A percentile compares a stretch with the other conserved stretches of the same genome.
Evolutionary conservation across 2,797 vertebrate species (phyloP).

Genomic region (Syndactyla subalaris): DNA sequence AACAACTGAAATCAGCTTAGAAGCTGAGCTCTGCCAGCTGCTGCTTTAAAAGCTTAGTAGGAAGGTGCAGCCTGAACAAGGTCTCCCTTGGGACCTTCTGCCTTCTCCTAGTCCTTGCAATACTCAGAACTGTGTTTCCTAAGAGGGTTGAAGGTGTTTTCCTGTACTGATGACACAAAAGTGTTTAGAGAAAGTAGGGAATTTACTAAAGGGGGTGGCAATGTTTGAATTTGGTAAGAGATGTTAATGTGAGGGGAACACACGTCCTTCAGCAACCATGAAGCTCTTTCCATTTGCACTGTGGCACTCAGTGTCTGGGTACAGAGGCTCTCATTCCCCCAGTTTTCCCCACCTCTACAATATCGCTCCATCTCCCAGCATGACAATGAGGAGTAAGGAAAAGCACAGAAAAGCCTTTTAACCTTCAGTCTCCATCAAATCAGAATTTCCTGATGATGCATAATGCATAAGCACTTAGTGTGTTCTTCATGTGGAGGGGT

Average conservation of each 20-base stretch:
- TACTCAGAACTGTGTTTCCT: neutral
- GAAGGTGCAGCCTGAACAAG: neutral
- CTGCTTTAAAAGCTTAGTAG: neutral
- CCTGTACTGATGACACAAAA: neutral
- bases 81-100: neutral
- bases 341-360: neutral
- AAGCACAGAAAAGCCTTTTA: conserved; percentile 11
- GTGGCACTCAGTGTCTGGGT: neutral
- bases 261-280: rapidly evolving
- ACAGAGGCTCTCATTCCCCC: neutral
- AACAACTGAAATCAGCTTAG: neutral
- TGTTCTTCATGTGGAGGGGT: neutral
- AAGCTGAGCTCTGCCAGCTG: neutral
- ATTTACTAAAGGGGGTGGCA: neutral
- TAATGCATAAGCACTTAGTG: neutral
- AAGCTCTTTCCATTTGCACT: neutral
- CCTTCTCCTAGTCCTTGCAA: neutral
- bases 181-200: neutral
- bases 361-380: neutral
- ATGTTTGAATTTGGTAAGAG: neutral
- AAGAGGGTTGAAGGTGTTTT: neutral
- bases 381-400: neutral
- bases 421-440: neutral
- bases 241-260: rapidly evolving
- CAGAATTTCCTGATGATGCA: neutral